phyloP scores from a whole-genome alignment of 1,140 invertebrate species.

The Lerema accius region DNA sequence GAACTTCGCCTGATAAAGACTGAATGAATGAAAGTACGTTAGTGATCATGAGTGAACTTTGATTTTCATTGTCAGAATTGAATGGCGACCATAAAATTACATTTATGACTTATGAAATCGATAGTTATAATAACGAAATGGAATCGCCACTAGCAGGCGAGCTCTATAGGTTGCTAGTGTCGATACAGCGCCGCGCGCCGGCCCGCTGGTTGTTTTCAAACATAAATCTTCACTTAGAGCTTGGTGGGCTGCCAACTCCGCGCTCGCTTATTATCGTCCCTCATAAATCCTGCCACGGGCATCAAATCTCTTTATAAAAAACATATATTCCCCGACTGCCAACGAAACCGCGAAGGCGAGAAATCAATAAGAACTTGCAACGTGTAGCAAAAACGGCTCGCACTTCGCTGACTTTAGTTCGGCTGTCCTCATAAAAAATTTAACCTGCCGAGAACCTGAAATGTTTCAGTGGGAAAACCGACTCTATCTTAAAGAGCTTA shows the following conservation, averaged over 20 bases:
- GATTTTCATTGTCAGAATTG: too few species aligned
- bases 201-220: conserved; percentile 3
- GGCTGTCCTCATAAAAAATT: conserved; percentile 9
- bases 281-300: conserved; percentile 12
- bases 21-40: too few species aligned
- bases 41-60: too few species aligned
- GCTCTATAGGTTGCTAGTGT: too few species aligned
- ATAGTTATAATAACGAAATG: too few species aligned
- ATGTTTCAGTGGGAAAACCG: not conserved
- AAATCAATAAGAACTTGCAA: conserved; percentile 21
- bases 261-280: conserved; percentile 8
- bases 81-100: too few species aligned
- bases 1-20: too few species aligned
- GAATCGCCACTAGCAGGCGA: too few species aligned
- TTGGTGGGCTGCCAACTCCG: conserved; percentile 7
- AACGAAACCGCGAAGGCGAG: conserved; percentile 18
- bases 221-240: conserved; percentile 12
- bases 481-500: not conserved
- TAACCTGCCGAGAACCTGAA: not conserved
- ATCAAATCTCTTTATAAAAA: conserved; percentile 4
- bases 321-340: conserved; percentile 14
- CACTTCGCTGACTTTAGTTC: conserved; percentile 18
- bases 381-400: conserved; percentile 4
- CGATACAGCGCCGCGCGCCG: not conserved
- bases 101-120: too few species aligned